phyloP scores from a whole-genome alignment of 2,113 vertebrate genomes.

The Cyanistes caeruleus region DNA sequence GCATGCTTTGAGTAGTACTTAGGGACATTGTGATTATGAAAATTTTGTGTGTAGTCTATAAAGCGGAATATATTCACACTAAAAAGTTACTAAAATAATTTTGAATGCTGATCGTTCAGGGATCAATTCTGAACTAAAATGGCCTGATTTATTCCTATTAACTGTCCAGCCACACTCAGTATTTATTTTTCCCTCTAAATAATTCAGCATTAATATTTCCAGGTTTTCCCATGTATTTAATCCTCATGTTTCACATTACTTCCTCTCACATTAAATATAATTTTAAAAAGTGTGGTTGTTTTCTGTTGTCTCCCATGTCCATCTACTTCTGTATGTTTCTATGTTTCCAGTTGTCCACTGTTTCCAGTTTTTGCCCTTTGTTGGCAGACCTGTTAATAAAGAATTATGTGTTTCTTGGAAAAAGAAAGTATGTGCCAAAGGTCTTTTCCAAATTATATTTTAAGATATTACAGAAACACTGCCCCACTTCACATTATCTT shows the following conservation, averaged over 20 bases:
- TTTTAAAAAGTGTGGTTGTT: not conserved
- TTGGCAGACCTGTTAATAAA: not conserved
- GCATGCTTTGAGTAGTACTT: not conserved
- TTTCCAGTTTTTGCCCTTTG: not conserved
- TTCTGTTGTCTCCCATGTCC: not conserved
- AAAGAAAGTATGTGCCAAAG: not conserved
- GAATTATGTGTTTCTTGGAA: not conserved
- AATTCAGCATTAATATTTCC: not conserved
- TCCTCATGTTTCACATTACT: not conserved
- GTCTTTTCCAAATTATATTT: not conserved
- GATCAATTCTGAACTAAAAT: not conserved
- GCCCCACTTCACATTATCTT: not conserved
- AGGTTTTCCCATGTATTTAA: not conserved
- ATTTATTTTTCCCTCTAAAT: slow-evolving; percentile 12
- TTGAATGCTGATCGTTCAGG: not conserved
- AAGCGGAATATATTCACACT: not conserved
- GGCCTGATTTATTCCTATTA: not conserved
- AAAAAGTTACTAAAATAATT: not conserved
- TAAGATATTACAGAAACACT: not conserved
- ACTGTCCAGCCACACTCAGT: not conserved
- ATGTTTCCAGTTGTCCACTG: not conserved
- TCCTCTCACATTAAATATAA: not conserved
- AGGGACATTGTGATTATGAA: not conserved
- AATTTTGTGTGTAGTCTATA: not conserved
- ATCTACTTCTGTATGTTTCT: not conserved